A percentile compares a stretch with the other conserved stretches of the same genome.
Conservation (phyloP, 2,797 vertebrate genomes). For the Avahi laniger region DNA sequence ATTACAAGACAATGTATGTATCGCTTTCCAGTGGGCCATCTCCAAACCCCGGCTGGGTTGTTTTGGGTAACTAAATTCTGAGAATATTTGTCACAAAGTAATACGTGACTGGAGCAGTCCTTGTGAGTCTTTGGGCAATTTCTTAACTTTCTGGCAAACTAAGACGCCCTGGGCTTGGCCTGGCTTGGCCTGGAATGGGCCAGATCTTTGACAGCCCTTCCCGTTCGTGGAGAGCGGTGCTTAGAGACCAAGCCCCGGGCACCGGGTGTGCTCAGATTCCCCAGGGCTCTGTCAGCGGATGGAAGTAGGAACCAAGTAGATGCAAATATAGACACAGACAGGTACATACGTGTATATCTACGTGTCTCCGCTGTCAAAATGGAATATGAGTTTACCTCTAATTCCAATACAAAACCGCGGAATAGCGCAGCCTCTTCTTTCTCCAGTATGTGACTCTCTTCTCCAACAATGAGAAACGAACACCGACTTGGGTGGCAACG, state of each 20-base stretch:
- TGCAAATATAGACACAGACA: accelerated
- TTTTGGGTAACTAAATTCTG: not conserved
- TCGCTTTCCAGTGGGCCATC: not conserved
- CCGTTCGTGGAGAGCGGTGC: not conserved
- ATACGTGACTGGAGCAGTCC: no score
- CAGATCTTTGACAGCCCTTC: not conserved
- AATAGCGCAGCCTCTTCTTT: not conserved
- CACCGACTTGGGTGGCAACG: accelerated
- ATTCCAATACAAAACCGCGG: not conserved
- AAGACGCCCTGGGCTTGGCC: not conserved
- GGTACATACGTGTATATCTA: accelerated
- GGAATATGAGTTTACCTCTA: not conserved
- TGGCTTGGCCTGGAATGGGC: not conserved
- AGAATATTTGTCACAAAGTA: not conserved
- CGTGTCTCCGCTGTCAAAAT: not conserved
- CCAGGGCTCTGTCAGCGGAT: not conserved
- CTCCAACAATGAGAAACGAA: not conserved
- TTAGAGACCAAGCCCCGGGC: not conserved
- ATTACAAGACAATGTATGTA: not conserved
- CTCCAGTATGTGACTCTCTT: not conserved
- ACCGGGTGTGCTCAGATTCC: accelerated
- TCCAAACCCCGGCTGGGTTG: not conserved
- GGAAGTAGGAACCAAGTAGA: no score
- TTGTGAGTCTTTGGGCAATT: not conserved
- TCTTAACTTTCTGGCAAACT: not conserved